Evolutionary conservation across 2,113 vertebrate genomes (phyloP).

Genomic region (Seriola dumerili): DNA sequence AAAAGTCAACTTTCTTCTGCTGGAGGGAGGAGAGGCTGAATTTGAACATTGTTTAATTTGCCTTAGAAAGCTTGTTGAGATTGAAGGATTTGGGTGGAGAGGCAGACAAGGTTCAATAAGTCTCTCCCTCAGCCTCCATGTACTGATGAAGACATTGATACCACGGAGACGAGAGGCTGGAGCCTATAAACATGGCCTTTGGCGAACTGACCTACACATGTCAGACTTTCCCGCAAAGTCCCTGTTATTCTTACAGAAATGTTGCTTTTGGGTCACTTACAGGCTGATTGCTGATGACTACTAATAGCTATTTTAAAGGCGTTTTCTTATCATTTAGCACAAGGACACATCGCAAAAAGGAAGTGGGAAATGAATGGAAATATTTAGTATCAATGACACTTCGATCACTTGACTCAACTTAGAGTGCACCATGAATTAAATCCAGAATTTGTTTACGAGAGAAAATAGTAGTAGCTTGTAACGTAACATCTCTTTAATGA

Average conservation of each 20-base stretch:
- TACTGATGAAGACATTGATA: conserved; percentile 67
- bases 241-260: conserved; percentile 66
- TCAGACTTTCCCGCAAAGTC: conserved; percentile 56
- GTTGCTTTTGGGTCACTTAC: conserved; percentile 60
- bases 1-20: conserved; percentile 71
- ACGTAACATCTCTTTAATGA: neutral
- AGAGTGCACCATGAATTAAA: neutral
- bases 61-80: conserved; percentile 66
- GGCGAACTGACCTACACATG: conserved; percentile 65
- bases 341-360: conserved; percentile 35
- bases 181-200: conserved; percentile 71
- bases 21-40: conserved; percentile 68
- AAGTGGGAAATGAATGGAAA: conserved; percentile 32
- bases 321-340: conserved; percentile 47
- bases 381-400: neutral
- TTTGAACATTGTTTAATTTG: conserved; percentile 80
- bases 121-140: conserved; percentile 41
- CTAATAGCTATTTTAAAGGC: conserved; percentile 50
- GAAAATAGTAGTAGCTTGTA: neutral
- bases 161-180: conserved; percentile 39
- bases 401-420: conserved; percentile 4
- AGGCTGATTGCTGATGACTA: conserved; percentile 52
- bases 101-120: conserved; percentile 38
- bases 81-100: conserved; percentile 64
- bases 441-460: neutral